These are phyloP conservation scores for Eupithecia subumbrata DNA, from an alignment of 2,888 invertebrate genomes.

Conservation along the genomic window DNA sequence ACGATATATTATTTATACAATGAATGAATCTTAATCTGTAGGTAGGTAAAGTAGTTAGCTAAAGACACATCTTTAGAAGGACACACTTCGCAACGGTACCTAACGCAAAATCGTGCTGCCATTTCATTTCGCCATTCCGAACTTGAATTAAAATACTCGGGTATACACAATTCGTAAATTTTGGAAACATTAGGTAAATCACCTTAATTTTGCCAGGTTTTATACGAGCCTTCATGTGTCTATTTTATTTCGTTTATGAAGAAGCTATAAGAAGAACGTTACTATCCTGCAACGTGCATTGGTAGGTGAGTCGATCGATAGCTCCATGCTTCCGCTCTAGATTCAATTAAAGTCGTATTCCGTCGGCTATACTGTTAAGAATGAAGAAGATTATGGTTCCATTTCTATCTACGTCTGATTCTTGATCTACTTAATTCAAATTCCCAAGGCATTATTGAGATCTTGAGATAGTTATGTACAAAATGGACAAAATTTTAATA, in stretches of 20 bases:
- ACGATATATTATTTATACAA: no score
- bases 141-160: no score
- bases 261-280: neutral
- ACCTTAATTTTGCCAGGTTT: neutral
- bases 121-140: no score
- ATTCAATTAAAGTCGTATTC: conserved; percentile 32
- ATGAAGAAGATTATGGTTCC: conserved; percentile 26
- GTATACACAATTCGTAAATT: neutral
- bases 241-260: no score
- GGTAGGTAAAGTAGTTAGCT: no score
- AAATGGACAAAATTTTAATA: conserved; percentile 18
- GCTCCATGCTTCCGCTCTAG: neutral
- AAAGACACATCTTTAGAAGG: no score
- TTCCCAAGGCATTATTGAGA: conserved; percentile 16
- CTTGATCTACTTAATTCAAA: conserved; percentile 18
- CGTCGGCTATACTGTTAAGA: conserved; percentile 26
- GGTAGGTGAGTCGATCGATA: neutral
- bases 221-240: neutral
- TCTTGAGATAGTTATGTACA: conserved; percentile 7
- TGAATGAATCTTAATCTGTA: no score
- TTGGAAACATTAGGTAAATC: no score
- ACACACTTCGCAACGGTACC: no score
- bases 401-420: conserved; percentile 22
- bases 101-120: no score
- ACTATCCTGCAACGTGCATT: neutral